These are phyloP conservation scores for Epinotia ramella DNA, from an alignment of 2,888 invertebrate species.

Conservation along the genomic window DNA sequence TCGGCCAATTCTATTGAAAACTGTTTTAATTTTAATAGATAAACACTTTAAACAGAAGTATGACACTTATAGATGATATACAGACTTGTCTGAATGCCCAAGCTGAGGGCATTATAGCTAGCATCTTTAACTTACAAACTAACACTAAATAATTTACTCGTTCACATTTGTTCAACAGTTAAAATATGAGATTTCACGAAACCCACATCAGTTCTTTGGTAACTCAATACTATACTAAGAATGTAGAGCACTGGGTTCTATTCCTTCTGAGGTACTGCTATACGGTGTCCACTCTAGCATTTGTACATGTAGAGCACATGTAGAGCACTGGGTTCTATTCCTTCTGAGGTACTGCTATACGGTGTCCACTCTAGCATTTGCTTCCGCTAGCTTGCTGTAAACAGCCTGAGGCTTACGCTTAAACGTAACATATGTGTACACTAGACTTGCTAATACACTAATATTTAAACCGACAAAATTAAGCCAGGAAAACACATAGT, in stretches of 20 bases:
- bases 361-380: slow-evolving; percentile 71
- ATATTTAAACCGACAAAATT: slow-evolving; percentile 99
- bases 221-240: slow-evolving; percentile 62
- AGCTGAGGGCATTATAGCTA: neutral
- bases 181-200: slow-evolving; percentile 32
- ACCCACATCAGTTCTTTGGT: slow-evolving; percentile 66
- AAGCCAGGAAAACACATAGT: slow-evolving; percentile 97
- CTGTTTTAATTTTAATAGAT: neutral
- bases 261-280: slow-evolving; percentile 62
- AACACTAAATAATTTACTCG: slow-evolving; percentile 20
- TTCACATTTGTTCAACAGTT: slow-evolving; percentile 40
- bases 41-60: neutral
- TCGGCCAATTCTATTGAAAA: no score
- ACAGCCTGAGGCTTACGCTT: slow-evolving; percentile 82
- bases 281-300: slow-evolving; percentile 74
- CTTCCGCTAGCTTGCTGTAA: slow-evolving; percentile 64
- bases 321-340: no score
- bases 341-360: slow-evolving; percentile 65
- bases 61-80: neutral
- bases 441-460: slow-evolving; percentile 93
- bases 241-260: slow-evolving; percentile 58
- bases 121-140: slow-evolving; percentile 2
- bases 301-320: no score
- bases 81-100: neutral
- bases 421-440: slow-evolving; percentile 95